phyloP scores from a whole-genome alignment of 1,140 invertebrate species.

The Drosophila azteca region DNA sequence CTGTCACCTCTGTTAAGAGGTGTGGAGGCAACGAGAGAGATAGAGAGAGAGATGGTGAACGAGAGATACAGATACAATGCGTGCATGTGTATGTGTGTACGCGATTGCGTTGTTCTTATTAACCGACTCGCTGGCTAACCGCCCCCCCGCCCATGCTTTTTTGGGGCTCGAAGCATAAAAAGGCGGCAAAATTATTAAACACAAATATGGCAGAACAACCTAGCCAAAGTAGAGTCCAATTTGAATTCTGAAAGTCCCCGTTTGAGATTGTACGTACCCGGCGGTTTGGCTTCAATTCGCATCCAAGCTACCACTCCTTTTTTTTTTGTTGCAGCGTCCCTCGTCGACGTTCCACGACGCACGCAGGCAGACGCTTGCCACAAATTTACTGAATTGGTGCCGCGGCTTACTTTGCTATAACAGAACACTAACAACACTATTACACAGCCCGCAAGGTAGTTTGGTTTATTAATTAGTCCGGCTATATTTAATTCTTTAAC shows the following conservation, averaged over 20 bases:
- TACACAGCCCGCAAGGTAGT: constrained; percentile 18
- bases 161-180: constrained; percentile 58
- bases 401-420: constrained; percentile 8
- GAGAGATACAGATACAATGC: constrained; percentile 51
- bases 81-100: constrained; percentile 39
- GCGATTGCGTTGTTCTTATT: constrained; percentile 75
- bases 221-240: constrained; percentile 6
- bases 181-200: constrained; percentile 68
- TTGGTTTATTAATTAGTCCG: background rate
- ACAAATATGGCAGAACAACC: constrained; percentile 42
- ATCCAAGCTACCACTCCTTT: constrained; percentile 52
- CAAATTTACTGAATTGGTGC: constrained; percentile 15
- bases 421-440: constrained; percentile 11
- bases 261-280: constrained; percentile 25
- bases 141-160: constrained; percentile 40
- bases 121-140: constrained; percentile 53
- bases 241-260: constrained; percentile 12
- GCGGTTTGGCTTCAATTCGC: constrained; percentile 8
- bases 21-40: constrained; percentile 33
- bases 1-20: constrained; percentile 17
- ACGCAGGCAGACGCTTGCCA: no score
- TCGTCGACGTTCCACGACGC: background rate
- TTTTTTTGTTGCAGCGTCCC: constrained; percentile 42
- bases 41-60: constrained; percentile 24
- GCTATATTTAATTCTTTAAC: no score